A percentile compares a stretch with the other conserved stretches of the same genome.
These are phyloP conservation scores for Tholera decimalis DNA, from an alignment of 2,888 invertebrate genomes.

Conservation along the genomic window DNA sequence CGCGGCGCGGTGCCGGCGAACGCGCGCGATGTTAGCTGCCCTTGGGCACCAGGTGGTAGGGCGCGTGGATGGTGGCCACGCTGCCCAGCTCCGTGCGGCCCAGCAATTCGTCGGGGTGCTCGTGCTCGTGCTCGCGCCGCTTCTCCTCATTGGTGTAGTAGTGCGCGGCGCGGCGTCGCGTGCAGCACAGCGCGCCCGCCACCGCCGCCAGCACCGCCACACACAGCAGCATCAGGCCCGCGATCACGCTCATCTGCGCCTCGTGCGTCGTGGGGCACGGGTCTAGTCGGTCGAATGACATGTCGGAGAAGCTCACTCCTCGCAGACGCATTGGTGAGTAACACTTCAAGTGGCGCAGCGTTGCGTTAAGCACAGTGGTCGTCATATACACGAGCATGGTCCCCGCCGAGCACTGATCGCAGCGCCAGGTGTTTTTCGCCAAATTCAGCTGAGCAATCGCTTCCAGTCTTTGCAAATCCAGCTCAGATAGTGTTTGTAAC, in stretches of 20 bases:
- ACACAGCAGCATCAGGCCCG: conserved; percentile 85
- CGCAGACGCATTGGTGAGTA: conserved; percentile 90
- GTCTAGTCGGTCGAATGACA: conserved; percentile 80
- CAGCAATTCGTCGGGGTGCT: conserved; percentile 84
- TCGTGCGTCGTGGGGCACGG: conserved; percentile 89
- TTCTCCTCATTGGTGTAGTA: conserved; percentile 96
- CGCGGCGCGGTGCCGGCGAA: conserved; percentile 64
- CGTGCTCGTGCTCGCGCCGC: conserved; percentile 81
- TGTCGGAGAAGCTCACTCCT: conserved; percentile 80
- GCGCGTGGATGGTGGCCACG: conserved; percentile 86
- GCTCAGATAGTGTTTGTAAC: conserved; percentile 92
- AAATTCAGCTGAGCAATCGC: conserved; percentile 90
- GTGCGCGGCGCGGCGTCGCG: conserved; percentile 93
- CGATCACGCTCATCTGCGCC: conserved; percentile 91
- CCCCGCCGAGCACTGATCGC: conserved; percentile 92
- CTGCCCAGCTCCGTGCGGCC: conserved; percentile 80
- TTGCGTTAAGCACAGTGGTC: conserved; percentile 88
- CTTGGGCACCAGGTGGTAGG: conserved; percentile 79
- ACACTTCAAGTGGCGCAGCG: conserved; percentile 91
- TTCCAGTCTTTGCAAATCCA: conserved; percentile 91
- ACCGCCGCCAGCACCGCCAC: conserved; percentile 89
- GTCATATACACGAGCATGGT: conserved; percentile 91
- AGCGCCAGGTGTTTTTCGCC: conserved; percentile 93
- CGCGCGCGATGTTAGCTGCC: conserved; percentile 83
- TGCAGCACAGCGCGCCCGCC: conserved; percentile 92